These are phyloP conservation scores for Tetramorium alpestre DNA, from an alignment of 1,140 invertebrate genomes.

Conservation along the genomic window DNA sequence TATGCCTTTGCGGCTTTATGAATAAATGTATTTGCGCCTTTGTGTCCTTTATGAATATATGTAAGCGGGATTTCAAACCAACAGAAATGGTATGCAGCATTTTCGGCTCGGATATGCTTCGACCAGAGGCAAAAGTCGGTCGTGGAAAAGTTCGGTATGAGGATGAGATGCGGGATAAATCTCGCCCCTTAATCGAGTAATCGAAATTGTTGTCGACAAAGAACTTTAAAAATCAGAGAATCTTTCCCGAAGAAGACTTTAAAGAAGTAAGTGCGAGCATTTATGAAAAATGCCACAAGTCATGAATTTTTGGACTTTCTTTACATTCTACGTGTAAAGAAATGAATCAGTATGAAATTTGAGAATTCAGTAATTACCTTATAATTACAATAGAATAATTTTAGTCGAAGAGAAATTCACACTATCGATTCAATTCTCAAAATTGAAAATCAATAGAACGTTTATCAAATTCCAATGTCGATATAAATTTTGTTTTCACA, in stretches of 20 bases:
- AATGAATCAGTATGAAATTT: neutral
- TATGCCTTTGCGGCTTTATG: conserved; percentile 52
- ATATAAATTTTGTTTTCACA: conserved; percentile 1
- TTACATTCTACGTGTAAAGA: neutral
- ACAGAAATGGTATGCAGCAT: neutral
- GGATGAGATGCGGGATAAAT: neutral
- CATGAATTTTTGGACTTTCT: neutral
- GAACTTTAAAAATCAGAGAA: neutral
- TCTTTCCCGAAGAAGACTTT: no score
- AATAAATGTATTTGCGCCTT: conserved; percentile 69
- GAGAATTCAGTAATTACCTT: neutral
- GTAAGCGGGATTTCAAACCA: conserved; percentile 47
- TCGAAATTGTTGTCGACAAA: neutral
- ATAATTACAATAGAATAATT: neutral
- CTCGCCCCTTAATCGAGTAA: neutral
- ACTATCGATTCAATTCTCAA: no score
- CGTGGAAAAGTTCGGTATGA: conserved; percentile 18
- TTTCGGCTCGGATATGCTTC: conserved; percentile 17
- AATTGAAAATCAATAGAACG: neutral
- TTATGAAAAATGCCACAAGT: neutral
- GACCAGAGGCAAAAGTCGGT: conserved; percentile 16
- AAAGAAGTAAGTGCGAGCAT: neutral
- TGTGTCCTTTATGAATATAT: conserved; percentile 61
- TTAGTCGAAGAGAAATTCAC: neutral
- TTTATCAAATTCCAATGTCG: neutral